phyloP scores from a whole-genome alignment of 2,797 vertebrate species.

The Spatula clypeata region DNA sequence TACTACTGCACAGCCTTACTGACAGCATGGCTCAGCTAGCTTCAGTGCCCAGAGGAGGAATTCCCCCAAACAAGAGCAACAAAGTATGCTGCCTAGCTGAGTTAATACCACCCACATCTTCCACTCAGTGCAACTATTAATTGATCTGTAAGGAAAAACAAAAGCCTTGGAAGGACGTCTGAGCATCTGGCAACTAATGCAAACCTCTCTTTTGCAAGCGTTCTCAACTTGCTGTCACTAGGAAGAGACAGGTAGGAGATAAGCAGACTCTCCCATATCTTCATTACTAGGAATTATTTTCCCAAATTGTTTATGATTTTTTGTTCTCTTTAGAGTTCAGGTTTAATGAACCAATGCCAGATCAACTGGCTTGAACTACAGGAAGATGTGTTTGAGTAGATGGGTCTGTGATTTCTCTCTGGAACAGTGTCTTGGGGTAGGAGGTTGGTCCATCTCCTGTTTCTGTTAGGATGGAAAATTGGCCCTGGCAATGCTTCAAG shows the following conservation, averaged over 20 bases:
- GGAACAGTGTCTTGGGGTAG: not conserved
- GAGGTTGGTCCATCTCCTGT: not conserved
- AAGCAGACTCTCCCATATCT: not conserved
- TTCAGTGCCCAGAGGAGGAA: not conserved
- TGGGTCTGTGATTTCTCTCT: not conserved
- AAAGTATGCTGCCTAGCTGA: not conserved
- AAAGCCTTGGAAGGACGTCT: not conserved
- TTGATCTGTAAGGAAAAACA: not conserved
- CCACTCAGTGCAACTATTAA: rapidly evolving
- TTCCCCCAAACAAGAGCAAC: not conserved
- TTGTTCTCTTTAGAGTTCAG: not conserved
- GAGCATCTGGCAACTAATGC: not conserved
- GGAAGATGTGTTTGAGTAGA: not conserved
- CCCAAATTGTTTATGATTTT: rapidly evolving
- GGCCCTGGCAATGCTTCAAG: no score
- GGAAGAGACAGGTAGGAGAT: not conserved
- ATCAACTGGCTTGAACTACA: not conserved
- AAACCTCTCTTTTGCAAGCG: not conserved
- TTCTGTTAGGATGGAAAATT: no score
- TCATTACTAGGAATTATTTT: not conserved
- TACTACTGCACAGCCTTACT: not conserved
- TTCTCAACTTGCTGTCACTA: not conserved
- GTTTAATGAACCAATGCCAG: not conserved
- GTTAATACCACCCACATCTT: rapidly evolving
- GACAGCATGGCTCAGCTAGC: not conserved